Base-by-base conservation (phyloP, 2,113 vertebrate species). In the Prionailurus bengalensis region DNA sequence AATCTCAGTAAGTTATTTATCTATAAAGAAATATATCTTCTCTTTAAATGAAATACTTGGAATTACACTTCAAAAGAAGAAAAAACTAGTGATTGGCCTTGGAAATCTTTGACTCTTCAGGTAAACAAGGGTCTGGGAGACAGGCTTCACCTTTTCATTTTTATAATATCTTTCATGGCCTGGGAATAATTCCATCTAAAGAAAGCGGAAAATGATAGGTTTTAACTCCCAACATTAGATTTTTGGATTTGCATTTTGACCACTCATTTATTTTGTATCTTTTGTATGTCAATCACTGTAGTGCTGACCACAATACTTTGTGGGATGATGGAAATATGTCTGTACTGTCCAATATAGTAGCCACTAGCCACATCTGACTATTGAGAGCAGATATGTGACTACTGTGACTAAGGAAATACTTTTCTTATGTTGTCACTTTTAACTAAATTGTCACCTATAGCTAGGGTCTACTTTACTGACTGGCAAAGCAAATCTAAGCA, bases 351-450 rank as follows among this genome's bases (percentile, higher is more conserved):
- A 70, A 1, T 0, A n/a, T 11, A 7, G 27, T 33, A 78, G 27
- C 68, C 10, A 19, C 23, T 19, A n/a, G 29, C 23, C 5, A 78
- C 10, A 31, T 12, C 1, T 74, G 19, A 71, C 39, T n/a, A n/a
- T 1, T 48, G 8, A 81, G 17, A 89, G 33, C 53, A 74, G 8
- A 93, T 78, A 78, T 76, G 19, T 87, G 39, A 33, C 65, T 74
- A 71, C 11, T 36, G 36, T 79, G 71, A 81, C 25, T 58, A 42
- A 94, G 36, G 21, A 66, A 42, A 81, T 66, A 70, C 31, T 82
- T 68, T 61, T 82, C 68, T 73, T 12, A 89, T 61, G n/a, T 58
- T 63, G 92, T 93, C 83, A 79, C 23, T 91, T 95, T 80, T n/a
- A 86, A 48, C 11, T 92, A 66, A 58, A 76, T 92, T 33, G 21